Base-by-base conservation (phyloP, 1,140 invertebrate genomes). In the Pseudoatta argentina region DNA sequence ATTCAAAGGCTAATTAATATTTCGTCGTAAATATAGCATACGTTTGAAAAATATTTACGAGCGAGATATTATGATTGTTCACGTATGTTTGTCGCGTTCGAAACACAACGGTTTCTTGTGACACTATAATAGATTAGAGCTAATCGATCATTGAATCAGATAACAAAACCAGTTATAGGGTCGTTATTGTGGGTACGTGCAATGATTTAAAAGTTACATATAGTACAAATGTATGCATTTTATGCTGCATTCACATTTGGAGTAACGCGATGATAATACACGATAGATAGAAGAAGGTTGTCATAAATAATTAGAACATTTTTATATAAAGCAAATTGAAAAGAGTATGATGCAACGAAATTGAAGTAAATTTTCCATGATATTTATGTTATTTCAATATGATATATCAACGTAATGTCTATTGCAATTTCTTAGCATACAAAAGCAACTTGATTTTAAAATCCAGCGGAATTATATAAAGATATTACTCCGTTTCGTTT, bases 111-210 rank as follows among this genome's bases (percentile, higher is more conserved):
- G 14, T 71, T 69, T 8, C 39, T 48, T 82, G 53, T 82, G 55
- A 44, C 79, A 61, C 5, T n/a, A 30, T 16, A n/a, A 7, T 59
- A 82, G 67, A 73, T 82, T 82, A 61, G 67, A 73, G 30, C 18
- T 72, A 59, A 82, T 82, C 78, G 66, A 81, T 81, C 34, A 72
- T 82, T 55, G 53, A 82, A 27, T 16, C 67, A 82, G 67, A 82
- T 82, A 82, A 59, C 24, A 24, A 57, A 69, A 67, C 16, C 16
- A 16, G 24, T 24, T 44, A 44, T 61, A 61, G 12, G 24, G n/a
- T 57, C 21, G 14, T 21, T 39, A 59, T 81, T 44, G 51, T 21
- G 51, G 21, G 3, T 24, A 10, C 24, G 3, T 30, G 18, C 21
- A 51, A 16, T 48, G n/a, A 21, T 21, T 48, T 51, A n/a, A 48